Evolutionary conservation across 2,113 vertebrate genomes (phyloP), one percentile per base, ranked within the genome.

Genomic region (Prietella phreatophila): DNA sequence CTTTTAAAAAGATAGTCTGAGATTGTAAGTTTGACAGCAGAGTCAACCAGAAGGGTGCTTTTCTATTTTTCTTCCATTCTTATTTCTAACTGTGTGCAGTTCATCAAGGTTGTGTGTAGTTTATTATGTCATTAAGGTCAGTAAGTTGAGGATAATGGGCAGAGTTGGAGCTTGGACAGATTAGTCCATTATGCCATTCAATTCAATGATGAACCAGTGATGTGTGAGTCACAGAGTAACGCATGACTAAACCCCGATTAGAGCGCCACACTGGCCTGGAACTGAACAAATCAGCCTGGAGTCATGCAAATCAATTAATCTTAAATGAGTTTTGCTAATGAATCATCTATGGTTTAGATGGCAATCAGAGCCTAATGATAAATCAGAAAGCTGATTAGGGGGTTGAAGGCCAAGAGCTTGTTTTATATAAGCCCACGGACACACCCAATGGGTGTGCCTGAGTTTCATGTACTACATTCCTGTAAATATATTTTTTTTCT

Each of bases 121-220:
- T 87, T 58, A 84, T 82, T 33, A 75, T 58, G 19, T 71, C 63
- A 36, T 75, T 36, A 60, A 69, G 42, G 82, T 84, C 76, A 67
- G 78, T 61, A 73, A 36, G 55, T 71, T 73, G 53, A 11, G 75
- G 22, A 87, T 88, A 87, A 91, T 60, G 63, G 82, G 53, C 65
- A 71, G 78, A 83, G 86, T 88, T 79, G 88, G 63, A 90, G 89
- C 88, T 65, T 85, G 47, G 84, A 82, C 15, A 9, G 84, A 79
- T 65, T 39, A 91, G 71, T 67, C 79, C 89, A 90, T 90, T 90
- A 87, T 88, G 88, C 71, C 61, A 85, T 91, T 94, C 89, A 76
- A 92, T 93, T 83, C 73, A 8, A 86, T 84, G 87, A 92, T 89
- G 90, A 93, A 92, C 92, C 92, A 90, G 88, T 93, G 93, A 91